Conservation (phyloP, 1,140 invertebrate genomes). For the Leptinotarsa lineolata region DNA sequence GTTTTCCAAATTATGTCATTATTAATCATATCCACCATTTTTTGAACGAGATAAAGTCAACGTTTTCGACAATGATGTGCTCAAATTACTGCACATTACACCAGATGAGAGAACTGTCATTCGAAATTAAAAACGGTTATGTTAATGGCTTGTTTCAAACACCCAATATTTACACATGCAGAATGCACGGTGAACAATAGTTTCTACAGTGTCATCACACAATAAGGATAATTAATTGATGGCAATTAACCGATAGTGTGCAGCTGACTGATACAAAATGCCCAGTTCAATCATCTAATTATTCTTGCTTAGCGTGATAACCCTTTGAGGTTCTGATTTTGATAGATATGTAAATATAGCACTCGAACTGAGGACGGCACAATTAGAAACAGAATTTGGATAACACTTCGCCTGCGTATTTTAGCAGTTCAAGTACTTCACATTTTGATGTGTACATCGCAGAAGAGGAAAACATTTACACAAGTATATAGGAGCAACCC, state of each 20-base stretch:
- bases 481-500: not conserved
- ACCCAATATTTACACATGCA: constrained; percentile 37
- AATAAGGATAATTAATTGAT: constrained; percentile 51
- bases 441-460: not conserved
- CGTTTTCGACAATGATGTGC: not conserved
- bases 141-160: constrained; percentile 1
- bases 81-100: not conserved
- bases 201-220: constrained; percentile 42
- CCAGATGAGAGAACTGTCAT: not conserved
- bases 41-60: too few species aligned
- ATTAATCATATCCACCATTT: too few species aligned
- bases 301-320: constrained; percentile 52
- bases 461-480: constrained; percentile 5
- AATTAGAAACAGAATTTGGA: constrained; percentile 40
- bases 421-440: not conserved
- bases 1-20: too few species aligned
- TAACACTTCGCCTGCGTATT: not conserved
- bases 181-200: constrained; percentile 41
- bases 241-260: constrained; percentile 55
- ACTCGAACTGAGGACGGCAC: constrained; percentile 35
- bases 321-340: constrained; percentile 52
- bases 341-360: constrained; percentile 55
- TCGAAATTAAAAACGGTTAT: constrained; percentile 7
- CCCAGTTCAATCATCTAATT: constrained; percentile 55
- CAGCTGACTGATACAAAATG: constrained; percentile 56